A percentile compares a stretch with the other conserved stretches of the same genome.
Evolutionary conservation across 1,140 invertebrate genomes (phyloP).

Genomic region (Semibalanus balanoides): DNA sequence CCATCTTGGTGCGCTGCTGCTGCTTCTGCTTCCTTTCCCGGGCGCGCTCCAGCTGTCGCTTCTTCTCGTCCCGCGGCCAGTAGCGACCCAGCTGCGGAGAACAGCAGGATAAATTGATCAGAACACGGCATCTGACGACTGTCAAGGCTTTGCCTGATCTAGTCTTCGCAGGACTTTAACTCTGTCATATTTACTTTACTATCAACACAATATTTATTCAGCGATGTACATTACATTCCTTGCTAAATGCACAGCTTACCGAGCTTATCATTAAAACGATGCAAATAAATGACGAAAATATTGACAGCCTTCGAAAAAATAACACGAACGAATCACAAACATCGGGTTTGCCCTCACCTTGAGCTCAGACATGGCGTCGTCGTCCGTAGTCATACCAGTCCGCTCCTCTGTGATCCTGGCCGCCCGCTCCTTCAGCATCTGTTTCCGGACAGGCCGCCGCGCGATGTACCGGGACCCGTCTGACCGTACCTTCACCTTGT

Average conservation of each 20-base stretch:
- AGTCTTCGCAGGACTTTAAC: too few relatives aligned
- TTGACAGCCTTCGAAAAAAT: too few relatives aligned
- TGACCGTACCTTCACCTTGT: conserved; percentile 55
- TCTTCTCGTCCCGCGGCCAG: conserved; percentile 65
- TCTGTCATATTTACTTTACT: too few relatives aligned
- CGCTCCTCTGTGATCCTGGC: conserved; percentile 51
- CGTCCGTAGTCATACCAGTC: conserved; percentile 59
- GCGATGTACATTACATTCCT: too few relatives aligned
- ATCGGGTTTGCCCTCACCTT: conserved; percentile 39
- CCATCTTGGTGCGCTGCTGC: conserved; percentile 11
- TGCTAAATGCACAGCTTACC: too few relatives aligned
- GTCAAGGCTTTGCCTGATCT: too few relatives aligned
- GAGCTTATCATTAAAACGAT: too few relatives aligned
- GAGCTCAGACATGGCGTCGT: conserved; percentile 63
- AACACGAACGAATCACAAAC: too few relatives aligned
- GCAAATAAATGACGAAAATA: too few relatives aligned
- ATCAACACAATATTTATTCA: too few relatives aligned
- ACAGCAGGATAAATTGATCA: too few relatives aligned
- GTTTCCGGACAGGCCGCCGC: conserved; percentile 48
- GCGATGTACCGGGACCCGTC: conserved; percentile 68
- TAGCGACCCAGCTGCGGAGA: conserved; percentile 47
- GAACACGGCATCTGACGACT: too few relatives aligned
- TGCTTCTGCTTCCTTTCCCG: conserved; percentile 23
- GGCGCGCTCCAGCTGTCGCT: conserved; percentile 53
- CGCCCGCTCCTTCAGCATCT: conserved; percentile 51